Conservation (phyloP, 2,113 vertebrate genomes). For the Forbesichthys papilliferus region DNA sequence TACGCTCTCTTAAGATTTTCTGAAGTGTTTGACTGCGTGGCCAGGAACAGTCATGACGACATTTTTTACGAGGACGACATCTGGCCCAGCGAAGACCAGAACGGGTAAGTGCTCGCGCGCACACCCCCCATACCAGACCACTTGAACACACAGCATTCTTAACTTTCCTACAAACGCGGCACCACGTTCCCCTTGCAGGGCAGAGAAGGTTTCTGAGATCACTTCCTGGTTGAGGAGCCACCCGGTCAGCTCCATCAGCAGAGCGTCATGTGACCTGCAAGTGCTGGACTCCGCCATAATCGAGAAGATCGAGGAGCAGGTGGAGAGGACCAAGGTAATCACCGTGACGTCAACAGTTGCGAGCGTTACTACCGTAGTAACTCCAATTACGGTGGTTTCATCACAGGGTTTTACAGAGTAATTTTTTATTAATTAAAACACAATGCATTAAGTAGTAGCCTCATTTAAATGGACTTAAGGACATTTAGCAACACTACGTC, state of each 20-base stretch:
- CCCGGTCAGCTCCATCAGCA: conserved; percentile 67
- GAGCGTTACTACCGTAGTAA: too few species aligned
- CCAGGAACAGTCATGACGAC: conserved; percentile 93
- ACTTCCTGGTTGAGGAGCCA: conserved; percentile 65
- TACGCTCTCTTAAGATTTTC: conserved; percentile 78
- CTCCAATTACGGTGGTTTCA: too few species aligned
- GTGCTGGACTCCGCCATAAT: conserved; percentile 63
- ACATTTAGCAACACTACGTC: too few species aligned
- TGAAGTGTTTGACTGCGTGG: conserved; percentile 87
- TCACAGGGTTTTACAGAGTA: too few species aligned
- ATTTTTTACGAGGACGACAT: conserved; percentile 97
- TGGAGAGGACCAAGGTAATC: conserved; percentile 62
- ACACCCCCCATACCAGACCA: neutral
- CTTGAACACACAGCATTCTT: too few species aligned
- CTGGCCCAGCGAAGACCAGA: conserved; percentile 91
- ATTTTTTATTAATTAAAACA: too few species aligned
- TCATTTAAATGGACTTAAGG: too few species aligned
- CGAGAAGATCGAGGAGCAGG: conserved; percentile 66
- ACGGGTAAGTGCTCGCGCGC: conserved; percentile 79
- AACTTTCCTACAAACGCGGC: neutral
- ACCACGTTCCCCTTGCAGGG: conserved; percentile 31
- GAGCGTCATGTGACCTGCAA: conserved; percentile 68
- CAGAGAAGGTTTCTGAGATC: conserved; percentile 67
- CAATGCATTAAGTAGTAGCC: too few species aligned
- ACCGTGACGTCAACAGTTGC: too few species aligned